These are phyloP conservation scores for Drosophila macrospina DNA, from an alignment of 2,888 invertebrate species.

Conservation along the genomic window DNA sequence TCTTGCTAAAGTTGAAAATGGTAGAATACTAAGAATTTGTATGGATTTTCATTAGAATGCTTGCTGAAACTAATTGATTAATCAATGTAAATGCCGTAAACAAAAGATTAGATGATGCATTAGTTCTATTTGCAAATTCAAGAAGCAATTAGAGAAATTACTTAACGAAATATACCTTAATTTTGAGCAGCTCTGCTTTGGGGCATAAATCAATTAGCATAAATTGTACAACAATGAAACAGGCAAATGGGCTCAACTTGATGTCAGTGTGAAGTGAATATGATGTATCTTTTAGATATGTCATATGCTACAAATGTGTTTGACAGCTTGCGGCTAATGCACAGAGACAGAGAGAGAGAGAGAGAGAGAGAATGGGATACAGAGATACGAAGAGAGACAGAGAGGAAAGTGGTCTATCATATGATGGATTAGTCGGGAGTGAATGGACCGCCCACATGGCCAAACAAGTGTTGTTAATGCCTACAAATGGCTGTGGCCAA, in stretches of 20 bases:
- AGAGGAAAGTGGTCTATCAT: not conserved
- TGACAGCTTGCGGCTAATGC: conserved; percentile 51
- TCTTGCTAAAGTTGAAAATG: not conserved
- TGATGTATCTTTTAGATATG: conserved; percentile 52
- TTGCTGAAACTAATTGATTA: not conserved
- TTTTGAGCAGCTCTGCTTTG: conserved; percentile 9
- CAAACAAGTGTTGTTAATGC: conserved; percentile 55
- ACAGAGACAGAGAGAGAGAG: not conserved
- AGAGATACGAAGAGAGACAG: not conserved
- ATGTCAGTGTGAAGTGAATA: conserved; percentile 48
- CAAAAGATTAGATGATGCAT: conserved; percentile 11
- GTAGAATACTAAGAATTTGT: not conserved
- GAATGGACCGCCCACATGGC: conserved; percentile 33
- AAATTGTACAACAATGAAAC: conserved; percentile 36
- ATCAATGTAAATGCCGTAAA: not conserved
- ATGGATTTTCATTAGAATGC: not conserved
- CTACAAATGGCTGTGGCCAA: conserved; percentile 42
- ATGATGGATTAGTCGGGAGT: conserved; percentile 53
- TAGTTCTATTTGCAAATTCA: conserved; percentile 19
- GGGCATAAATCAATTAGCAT: conserved; percentile 61
- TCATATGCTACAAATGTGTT: conserved; percentile 42
- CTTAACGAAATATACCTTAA: not conserved
- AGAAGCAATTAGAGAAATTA: conserved; percentile 44
- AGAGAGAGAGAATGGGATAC: not conserved
- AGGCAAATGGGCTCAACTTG: conserved; percentile 34